phyloP scores from a whole-genome alignment of 2,113 vertebrate genomes.

The Semnornis frantzii region DNA sequence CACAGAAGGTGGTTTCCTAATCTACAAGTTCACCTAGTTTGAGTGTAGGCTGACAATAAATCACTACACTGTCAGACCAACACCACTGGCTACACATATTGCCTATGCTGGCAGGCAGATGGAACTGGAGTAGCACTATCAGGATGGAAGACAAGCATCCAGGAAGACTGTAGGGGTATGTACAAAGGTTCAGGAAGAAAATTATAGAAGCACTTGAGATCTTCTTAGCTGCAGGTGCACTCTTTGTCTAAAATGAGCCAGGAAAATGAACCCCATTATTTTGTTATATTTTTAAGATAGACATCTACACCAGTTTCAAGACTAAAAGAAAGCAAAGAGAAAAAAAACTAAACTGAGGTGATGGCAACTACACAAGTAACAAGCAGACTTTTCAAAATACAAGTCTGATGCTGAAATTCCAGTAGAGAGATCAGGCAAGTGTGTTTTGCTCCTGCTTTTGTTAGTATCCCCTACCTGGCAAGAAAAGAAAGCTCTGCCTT shows the following conservation, averaged over 20 bases:
- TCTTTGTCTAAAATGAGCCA: background rate
- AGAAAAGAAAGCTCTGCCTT: background rate
- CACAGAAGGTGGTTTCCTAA: background rate
- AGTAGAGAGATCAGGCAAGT: background rate
- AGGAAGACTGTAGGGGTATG: background rate
- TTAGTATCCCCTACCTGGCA: background rate
- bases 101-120: background rate
- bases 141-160: rapidly evolving
- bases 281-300: background rate
- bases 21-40: background rate
- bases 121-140: background rate
- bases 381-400: background rate
- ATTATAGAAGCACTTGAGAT: background rate
- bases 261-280: background rate
- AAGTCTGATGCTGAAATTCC: background rate
- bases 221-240: background rate
- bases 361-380: background rate
- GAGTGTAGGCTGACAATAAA: background rate
- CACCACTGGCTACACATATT: too few relatives aligned
- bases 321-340: background rate
- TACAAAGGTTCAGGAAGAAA: background rate
- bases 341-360: background rate
- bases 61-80: background rate
- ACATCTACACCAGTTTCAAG: background rate
- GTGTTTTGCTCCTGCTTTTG: background rate